Base-by-base conservation (phyloP, 35 echinoderm and acorn worm species). In the Eucidaris tribuloides region DNA sequence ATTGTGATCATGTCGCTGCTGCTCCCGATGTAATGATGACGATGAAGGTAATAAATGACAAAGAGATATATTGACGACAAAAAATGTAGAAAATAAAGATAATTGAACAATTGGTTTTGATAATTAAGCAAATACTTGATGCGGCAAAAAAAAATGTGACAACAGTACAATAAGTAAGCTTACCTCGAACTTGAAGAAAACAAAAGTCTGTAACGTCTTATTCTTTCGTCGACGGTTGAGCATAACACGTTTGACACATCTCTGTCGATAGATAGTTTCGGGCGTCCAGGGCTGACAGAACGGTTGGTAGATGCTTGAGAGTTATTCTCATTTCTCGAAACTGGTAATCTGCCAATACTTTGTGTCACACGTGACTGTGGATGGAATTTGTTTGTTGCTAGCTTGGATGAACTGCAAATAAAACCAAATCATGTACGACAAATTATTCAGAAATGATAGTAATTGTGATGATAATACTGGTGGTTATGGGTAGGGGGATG, bases 121-220 rank as follows among this genome's bases (percentile, higher is more conserved):
- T n/a, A n/a, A n/a, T n/a, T n/a, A n/a, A n/a, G n/a, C n/a, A n/a
- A n/a, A n/a, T n/a, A n/a, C n/a, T n/a, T n/a, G n/a, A n/a, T n/a
- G n/a, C n/a, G n/a, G n/a, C n/a, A n/a, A n/a, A n/a, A n/a, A n/a
- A n/a, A n/a, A n/a, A n/a, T n/a, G n/a, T n/a, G n/a, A n/a, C n/a
- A n/a, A n/a, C n/a, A n/a, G n/a, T n/a, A n/a, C n/a, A n/a, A n/a
- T n/a, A n/a, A n/a, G n/a, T n/a, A n/a, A n/a, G n/a, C 36, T 42
- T 43, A 43, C 66, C 66, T 72, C 36, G 66, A 72, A 72, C 66
- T 72, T n/a, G 48, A 52, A 41, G 66, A 42, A 35, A 40, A 72
- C 23, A 32, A 72, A 20, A 72, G 19, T 42, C 66, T 37, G 19
- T 41, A 72, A 40, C 66, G 66, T 24, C 66, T 72, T 11, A 72